Evolutionary conservation across 2,797 vertebrate genomes (phyloP), one percentile per base, ranked within the genome.

Genomic region (Furcifer pardalis): DNA sequence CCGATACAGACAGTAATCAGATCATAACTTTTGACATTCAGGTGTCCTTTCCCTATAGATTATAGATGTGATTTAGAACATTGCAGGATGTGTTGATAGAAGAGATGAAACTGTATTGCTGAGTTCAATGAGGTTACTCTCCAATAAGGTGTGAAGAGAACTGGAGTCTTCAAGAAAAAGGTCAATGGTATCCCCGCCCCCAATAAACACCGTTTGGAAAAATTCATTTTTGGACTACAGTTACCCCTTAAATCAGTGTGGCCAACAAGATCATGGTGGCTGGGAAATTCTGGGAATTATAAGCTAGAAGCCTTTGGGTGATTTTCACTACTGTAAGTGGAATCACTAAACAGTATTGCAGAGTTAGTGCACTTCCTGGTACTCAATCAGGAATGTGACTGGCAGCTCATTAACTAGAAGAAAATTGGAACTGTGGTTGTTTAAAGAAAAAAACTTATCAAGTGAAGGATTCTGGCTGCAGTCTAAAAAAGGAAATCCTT

Each of bases 21-120:
- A 74, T 90, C 69, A 72, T 37, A 84, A 19, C n/a, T 80, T n/a
- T 75, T 77, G 87, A 88, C 89, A 91, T 92, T 89, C 85, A 89
- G 86, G 85, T 89, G 86, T 73, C 40, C 42, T 77, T 74, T 89
- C 84, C 81, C 77, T 2, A 1, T 60, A 63, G n/a, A 62, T 86
- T 2, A 52, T n/a, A 78, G 88, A 30, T 0, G 0, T 81, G 84
- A 81, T 87, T 89, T 89, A 82, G 77, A 40, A 63, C 42, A 35
- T 81, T 74, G 68, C 62, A 91, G 7, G 40, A 46, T 46, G 44
- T 46, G 44, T 5, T 46, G 44, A 46, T 46, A 5, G 44, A 9
- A 46, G 44, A n/a, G 44, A 46, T 46, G 44, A 5, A 46, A 27
- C 52, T 19, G 15, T 60, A 27, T 60, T 8, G 40, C n/a, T 63